Evolutionary conservation across 2,113 vertebrate species (phyloP).

Genomic region (Tetrao urogallus): DNA sequence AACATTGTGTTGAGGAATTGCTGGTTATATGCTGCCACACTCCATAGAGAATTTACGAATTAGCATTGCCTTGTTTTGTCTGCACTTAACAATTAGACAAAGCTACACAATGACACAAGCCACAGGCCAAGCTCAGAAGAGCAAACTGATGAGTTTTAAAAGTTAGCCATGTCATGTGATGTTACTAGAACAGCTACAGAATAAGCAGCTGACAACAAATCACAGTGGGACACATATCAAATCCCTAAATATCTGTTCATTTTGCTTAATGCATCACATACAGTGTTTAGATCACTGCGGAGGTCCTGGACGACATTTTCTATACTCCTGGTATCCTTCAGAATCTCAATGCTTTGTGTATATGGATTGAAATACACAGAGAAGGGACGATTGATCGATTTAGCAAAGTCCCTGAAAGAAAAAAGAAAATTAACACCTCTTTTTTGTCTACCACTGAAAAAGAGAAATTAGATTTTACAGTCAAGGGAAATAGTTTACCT

Average conservation of each 20-base stretch:
- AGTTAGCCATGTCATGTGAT: constrained; percentile 16
- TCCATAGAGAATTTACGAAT: constrained; percentile 21
- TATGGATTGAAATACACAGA: constrained; percentile 99
- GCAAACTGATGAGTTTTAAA: constrained; percentile 21
- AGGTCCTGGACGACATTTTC: constrained; percentile 96
- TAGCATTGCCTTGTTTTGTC: constrained; percentile 50
- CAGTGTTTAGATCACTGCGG: constrained; percentile 93
- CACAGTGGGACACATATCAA: constrained; percentile 68
- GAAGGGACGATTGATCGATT: constrained; percentile 94
- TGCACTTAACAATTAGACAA: constrained; percentile 54
- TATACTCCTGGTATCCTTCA: constrained; percentile 95
- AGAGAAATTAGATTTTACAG: constrained; percentile 24
- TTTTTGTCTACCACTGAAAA: background rate
- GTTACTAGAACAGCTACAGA: constrained; percentile 14
- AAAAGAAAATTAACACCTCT: constrained; percentile 46
- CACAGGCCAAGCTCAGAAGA: constrained; percentile 59
- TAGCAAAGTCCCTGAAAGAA: constrained; percentile 92
- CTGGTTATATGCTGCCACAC: background rate
- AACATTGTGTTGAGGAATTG: background rate
- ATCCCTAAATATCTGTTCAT: constrained; percentile 98
- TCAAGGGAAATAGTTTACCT: constrained; percentile 81
- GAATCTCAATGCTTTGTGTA: constrained; percentile 93
- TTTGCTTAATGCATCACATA: constrained; percentile 95
- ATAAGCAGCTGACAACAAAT: background rate
- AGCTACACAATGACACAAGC: constrained; percentile 58